These are phyloP conservation scores for Marcusenius ussheri DNA, from an alignment of 2,113 vertebrate genomes.

Conservation along the genomic window DNA sequence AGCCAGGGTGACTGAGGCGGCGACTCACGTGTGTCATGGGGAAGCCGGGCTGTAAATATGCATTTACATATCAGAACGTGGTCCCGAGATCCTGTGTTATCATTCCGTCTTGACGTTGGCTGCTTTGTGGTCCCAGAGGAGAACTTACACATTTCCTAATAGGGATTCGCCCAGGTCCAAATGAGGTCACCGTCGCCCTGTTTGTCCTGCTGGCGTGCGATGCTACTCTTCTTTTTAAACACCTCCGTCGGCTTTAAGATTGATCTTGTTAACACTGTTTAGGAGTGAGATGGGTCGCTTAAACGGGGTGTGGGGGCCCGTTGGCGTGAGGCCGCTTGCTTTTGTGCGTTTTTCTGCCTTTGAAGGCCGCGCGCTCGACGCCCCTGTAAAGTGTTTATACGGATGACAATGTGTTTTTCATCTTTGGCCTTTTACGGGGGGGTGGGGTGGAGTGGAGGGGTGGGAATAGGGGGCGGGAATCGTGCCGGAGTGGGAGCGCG, in stretches of 20 bases:
- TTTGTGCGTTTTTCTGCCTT: conserved; percentile 5
- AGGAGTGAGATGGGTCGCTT: background rate
- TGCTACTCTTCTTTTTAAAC: conserved; percentile 13
- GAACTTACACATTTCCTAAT: background rate
- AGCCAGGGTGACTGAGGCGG: background rate
- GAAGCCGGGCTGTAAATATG: background rate
- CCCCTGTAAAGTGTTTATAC: conserved; percentile 3
- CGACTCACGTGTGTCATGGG: background rate
- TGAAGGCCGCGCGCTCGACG: background rate
- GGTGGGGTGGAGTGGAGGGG: background rate
- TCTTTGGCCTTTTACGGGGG: conserved; percentile 10
- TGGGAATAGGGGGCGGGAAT: background rate
- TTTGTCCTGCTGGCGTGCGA: conserved; percentile 4
- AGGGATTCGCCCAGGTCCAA: background rate
- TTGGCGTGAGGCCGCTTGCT: background rate
- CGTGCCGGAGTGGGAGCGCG: background rate
- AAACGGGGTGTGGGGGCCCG: background rate
- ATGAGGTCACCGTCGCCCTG: background rate
- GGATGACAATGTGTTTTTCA: conserved; percentile 17
- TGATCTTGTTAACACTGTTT: conserved; percentile 18
- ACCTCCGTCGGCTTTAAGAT: conserved; percentile 4
- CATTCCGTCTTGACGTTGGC: background rate
- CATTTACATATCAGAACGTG: background rate
- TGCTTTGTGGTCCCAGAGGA: background rate
- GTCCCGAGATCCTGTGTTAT: background rate